phyloP scores from a whole-genome alignment of 2,797 vertebrate species.

The Scolopax bukidnonensis region DNA sequence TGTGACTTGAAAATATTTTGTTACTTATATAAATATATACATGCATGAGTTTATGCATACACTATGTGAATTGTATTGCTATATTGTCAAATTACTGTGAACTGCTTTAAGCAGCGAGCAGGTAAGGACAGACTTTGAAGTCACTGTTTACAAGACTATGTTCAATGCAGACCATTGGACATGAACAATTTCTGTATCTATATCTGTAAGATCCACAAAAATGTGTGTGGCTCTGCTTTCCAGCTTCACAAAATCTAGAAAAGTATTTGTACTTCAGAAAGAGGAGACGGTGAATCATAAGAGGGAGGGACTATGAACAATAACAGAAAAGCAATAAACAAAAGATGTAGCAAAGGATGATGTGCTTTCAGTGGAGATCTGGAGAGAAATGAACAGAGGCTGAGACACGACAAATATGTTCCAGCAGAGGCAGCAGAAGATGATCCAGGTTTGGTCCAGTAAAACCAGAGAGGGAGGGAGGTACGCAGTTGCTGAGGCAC shows the following conservation, averaged over 20 bases:
- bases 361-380: not conserved
- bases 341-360: not conserved
- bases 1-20: not conserved
- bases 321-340: not conserved
- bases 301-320: not conserved
- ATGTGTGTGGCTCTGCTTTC: not conserved
- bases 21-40: not conserved
- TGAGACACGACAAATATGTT: not conserved
- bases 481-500: not conserved
- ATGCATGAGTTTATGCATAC: not conserved
- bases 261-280: not conserved
- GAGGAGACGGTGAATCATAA: not conserved
- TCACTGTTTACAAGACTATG: not conserved
- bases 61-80: not conserved
- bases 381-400: not conserved
- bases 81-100: not conserved
- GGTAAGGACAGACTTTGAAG: not conserved
- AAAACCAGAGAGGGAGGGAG: not conserved
- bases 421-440: not conserved
- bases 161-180: not conserved
- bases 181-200: not conserved
- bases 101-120: not conserved
- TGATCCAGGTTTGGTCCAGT: not conserved
- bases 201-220: not conserved
- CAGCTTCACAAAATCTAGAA: not conserved